Evolutionary conservation across 2,797 vertebrate genomes (phyloP).

Genomic region (Simalia tracyae): DNA sequence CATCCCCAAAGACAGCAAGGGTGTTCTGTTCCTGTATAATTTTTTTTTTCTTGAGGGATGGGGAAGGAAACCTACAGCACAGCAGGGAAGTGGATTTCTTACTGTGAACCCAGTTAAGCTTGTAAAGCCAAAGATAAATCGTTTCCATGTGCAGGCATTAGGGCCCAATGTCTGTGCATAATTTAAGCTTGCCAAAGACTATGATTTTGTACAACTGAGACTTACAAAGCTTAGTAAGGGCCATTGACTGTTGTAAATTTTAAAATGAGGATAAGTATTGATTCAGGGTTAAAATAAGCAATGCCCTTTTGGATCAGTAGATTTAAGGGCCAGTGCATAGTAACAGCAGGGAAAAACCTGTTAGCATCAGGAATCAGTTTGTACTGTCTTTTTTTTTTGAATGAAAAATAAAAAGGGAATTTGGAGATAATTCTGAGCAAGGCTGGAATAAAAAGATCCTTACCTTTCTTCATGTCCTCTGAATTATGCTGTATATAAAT

Average conservation of each 20-base stretch:
- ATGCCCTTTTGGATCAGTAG: constrained; percentile 31
- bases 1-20: constrained; percentile 54
- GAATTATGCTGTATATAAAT: background rate
- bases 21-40: constrained; percentile 57
- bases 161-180: constrained; percentile 69
- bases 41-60: constrained; percentile 7
- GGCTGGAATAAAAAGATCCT: background rate
- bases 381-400: background rate
- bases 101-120: constrained; percentile 66
- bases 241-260: constrained; percentile 54
- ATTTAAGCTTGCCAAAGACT: constrained; percentile 66
- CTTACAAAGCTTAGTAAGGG: constrained; percentile 47
- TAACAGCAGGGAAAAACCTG: background rate
- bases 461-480: background rate
- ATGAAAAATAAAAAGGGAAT: background rate
- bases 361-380: constrained; percentile 9
- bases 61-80: constrained; percentile 31
- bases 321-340: background rate
- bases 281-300: constrained; percentile 20
- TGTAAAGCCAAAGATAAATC: constrained; percentile 73
- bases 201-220: constrained; percentile 49
- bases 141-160: constrained; percentile 62
- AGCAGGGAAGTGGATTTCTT: constrained; percentile 67
- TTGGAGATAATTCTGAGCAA: background rate
- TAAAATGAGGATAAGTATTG: constrained; percentile 33